These are phyloP conservation scores for Patagioenas fasciata DNA, from an alignment of 2,113 vertebrate genomes.

Conservation along the genomic window DNA sequence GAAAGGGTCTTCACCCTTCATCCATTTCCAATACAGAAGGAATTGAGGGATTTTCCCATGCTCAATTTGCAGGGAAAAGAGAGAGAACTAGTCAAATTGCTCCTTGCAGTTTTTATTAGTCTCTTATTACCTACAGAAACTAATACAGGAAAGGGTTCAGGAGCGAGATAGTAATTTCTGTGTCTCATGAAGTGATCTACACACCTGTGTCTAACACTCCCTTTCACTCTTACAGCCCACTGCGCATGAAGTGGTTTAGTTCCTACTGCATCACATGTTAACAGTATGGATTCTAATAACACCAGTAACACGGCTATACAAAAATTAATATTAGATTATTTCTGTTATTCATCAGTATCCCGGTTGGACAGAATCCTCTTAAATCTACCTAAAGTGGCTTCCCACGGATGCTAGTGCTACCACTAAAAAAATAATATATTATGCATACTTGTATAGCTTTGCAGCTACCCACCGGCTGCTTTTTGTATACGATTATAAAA, in stretches of 20 bases:
- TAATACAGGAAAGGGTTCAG: background rate
- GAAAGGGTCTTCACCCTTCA: background rate
- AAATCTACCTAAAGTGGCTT: slow-evolving; percentile 45
- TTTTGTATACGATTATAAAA: slow-evolving; percentile 35
- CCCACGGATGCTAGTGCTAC: background rate
- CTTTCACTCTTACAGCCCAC: background rate
- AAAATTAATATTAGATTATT: slow-evolving; percentile 45
- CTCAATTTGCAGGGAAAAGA: background rate
- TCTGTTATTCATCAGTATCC: slow-evolving; percentile 46
- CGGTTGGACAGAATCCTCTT: slow-evolving; percentile 39
- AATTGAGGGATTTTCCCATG: background rate
- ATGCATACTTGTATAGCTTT: background rate
- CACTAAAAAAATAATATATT: slow-evolving; percentile 48
- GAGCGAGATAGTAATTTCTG: background rate
- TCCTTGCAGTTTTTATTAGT: background rate
- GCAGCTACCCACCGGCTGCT: slow-evolving; percentile 33
- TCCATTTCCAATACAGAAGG: background rate
- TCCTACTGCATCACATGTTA: background rate
- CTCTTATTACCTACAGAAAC: background rate
- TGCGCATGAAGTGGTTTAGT: background rate
- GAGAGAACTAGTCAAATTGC: background rate
- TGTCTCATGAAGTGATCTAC: background rate
- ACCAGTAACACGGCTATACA: background rate
- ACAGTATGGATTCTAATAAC: background rate
- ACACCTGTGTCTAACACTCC: background rate